Evolutionary conservation across 2,113 vertebrate genomes (phyloP).

Genomic region (Natator depressus): DNA sequence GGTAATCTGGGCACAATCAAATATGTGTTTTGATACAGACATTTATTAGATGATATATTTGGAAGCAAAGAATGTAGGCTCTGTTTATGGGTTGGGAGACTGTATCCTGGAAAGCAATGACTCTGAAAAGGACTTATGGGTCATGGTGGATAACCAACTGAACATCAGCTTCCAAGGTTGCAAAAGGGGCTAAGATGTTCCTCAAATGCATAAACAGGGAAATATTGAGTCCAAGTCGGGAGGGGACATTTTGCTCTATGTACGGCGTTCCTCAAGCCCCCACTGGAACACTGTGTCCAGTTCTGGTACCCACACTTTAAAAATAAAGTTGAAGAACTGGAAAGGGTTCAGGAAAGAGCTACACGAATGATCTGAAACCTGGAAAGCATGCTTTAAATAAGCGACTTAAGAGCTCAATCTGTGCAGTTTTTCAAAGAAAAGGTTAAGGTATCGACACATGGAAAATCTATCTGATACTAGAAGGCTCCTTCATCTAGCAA

Average conservation of each 20-base stretch:
- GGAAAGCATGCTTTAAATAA: not conserved
- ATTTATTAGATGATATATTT: not conserved
- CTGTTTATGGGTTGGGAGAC: not conserved
- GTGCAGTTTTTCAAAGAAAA: not conserved
- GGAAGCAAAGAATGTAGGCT: not conserved
- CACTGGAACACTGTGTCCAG: not conserved
- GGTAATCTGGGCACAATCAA: not conserved
- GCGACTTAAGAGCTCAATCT: not conserved
- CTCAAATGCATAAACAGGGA: not conserved
- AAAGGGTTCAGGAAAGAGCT: not conserved
- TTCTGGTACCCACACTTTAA: not conserved
- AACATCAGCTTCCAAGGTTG: not conserved
- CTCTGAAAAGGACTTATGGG: not conserved
- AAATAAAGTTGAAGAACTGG: not conserved
- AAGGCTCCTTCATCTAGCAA: not conserved
- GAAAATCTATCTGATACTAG: constrained; percentile 1
- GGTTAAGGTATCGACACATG: not conserved
- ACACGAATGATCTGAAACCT: not conserved
- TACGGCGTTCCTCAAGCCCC: not conserved
- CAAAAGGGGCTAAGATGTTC: not conserved
- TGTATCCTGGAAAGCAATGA: not conserved
- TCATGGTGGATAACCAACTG: not conserved
- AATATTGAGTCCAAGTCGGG: not conserved
- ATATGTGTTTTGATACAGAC: not conserved
- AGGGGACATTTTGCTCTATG: not conserved